Percentiles rank a stretch among this genome's conserved stretches.
These are phyloP conservation scores for Ophion costatus DNA, from an alignment of 2,888 invertebrate species.

Conservation along the genomic window DNA sequence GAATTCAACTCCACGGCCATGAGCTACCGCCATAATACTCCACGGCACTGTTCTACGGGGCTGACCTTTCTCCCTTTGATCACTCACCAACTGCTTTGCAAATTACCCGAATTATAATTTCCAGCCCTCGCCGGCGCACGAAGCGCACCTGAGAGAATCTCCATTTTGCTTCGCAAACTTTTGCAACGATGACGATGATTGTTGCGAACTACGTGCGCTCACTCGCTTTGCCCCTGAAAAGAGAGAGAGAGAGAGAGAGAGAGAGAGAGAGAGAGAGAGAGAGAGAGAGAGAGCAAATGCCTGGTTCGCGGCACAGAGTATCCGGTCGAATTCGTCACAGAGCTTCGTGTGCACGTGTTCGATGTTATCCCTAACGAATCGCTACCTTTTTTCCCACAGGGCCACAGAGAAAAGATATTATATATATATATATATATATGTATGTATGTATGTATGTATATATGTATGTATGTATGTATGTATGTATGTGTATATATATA, in stretches of 20 bases:
- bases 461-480: background rate
- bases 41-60: constrained; percentile 48
- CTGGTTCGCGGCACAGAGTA: constrained; percentile 71
- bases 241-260: constrained; percentile 10
- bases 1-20: constrained; percentile 16
- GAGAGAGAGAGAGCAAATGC: constrained; percentile 65
- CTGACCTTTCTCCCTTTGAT: constrained; percentile 63
- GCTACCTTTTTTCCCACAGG: constrained; percentile 80
- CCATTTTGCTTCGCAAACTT: constrained; percentile 31
- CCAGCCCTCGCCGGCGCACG: constrained; percentile 32
- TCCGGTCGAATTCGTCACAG: constrained; percentile 83
- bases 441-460: no score
- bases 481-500: no score
- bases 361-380: constrained; percentile 81
- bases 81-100: constrained; percentile 57
- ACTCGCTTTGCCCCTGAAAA: background rate
- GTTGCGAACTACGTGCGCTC: background rate
- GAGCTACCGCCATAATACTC: constrained; percentile 23
- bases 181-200: constrained; percentile 25
- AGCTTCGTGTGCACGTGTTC: constrained; percentile 77
- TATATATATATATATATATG: no score
- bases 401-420: constrained; percentile 23
- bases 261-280: constrained; percentile 7
- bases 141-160: constrained; percentile 19
- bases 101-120: constrained; percentile 60